Evolutionary conservation across 2,888 invertebrate species (phyloP), one percentile per base, ranked within the genome.

Genomic region (Mystacides longicornis): DNA sequence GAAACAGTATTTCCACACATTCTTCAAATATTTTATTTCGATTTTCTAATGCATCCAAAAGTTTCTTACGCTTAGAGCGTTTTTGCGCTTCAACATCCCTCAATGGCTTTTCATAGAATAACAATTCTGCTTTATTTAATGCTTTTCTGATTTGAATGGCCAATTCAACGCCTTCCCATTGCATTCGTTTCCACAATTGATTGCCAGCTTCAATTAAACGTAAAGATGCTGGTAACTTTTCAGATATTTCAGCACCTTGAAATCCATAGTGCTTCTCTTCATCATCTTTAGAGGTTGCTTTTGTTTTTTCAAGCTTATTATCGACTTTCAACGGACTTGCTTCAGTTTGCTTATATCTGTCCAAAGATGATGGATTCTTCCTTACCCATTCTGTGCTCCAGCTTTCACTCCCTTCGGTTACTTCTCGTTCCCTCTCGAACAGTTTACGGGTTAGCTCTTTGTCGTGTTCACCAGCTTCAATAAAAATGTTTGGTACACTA

Each of bases 1-100:
- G 83, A 63, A 85, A 83, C 14, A 82, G 67, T 57, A 77, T 77
- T 7, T 78, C 78, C 1, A 86, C 78, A 0, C 82, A 81, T 37
- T 86, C 82, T 61, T 82, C 80, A 63, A 87, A 87, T 61, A 87
- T 80, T 3, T 71, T 72, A 59, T 80, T 78, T 58, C 81, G 79
- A 60, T 78, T 75, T 64, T 76, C 77, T 69, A 83, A 72, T 23
- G 78, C 76, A 51, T 79, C 75, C 20, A 74, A 68, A 69, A 82
- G 79, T 65, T 81, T 77, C 61, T 72, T 68, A 64, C 79, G 79
- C 64, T 82, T 83, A 56, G 74, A 74, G 55, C 75, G 68, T 4
- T 79, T 75, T 60, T 82, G 83, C 23, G 75, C 70, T 64, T 81
- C 80, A 52, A 84, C 67, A 64, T 79, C 80, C 60, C 80, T 68